Base-by-base conservation (phyloP, 2,888 invertebrate genomes). In the Aspidapion aeneum region DNA sequence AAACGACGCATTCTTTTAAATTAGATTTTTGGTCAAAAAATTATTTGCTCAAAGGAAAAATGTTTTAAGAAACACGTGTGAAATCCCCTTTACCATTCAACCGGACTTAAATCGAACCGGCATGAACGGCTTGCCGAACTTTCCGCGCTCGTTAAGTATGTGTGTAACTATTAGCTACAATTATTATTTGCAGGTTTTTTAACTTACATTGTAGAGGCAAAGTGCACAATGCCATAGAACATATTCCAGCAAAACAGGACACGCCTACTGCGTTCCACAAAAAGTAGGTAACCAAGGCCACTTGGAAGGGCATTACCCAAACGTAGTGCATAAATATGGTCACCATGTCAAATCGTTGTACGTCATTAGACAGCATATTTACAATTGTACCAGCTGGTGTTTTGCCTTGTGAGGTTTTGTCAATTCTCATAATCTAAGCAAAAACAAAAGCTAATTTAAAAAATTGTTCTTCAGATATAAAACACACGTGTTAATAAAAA, bases 341-440 rank as follows among this genome's bases (percentile, higher is more conserved):
- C 18, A 88, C 85, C 77, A 87, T 78, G 74, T 94, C 94, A 75
- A 94, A 92, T 65, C 92, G 84, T 70, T 87, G 88, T 1, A 93
- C 91, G 75, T 94, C 94, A 73, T 93, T 94, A 0, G 93, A 91
- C 79, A 94, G 82, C 60, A 94, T 78, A 76, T 94, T 94, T 56
- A 94, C 87, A 68, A 94, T 87, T 78, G 93, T 89, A 0, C 93
- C 93, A 70, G 90, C 77, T 78, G 94, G 90, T 0, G 94, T 93
- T 74, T 93, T 86, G 0, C 90, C 89, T 51, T 95, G 77, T 0
- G 94, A 88, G 5, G 83, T 83, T 73, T 85, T 85, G 72, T 87
- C 89, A 50, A 91, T 77, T 65, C 82, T 81, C 61, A 90, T 77
- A 1, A 88, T 82, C 84, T 84, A 66, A 18, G 70, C 74, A 57